Evolutionary conservation across 1,140 invertebrate species (phyloP), one percentile per base, ranked within the genome.

Genomic region (Tachypleus tridentatus): DNA sequence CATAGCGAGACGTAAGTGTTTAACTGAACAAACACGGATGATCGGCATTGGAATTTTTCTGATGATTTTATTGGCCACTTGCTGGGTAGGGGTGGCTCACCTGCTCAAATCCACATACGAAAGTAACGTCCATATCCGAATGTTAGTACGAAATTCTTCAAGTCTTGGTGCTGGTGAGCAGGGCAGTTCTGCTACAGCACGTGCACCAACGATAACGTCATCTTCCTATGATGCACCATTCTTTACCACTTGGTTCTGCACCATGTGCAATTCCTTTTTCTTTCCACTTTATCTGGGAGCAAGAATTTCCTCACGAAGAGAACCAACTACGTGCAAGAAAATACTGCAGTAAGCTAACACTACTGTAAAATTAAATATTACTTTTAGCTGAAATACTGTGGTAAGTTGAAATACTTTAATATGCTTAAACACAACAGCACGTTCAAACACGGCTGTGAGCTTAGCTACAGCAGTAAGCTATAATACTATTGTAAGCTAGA

Each of bases 241-340:
- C 77, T 91, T 95, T 75, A 92, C 91, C 8, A 91, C 91, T n/a
- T 97, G 92, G 91, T 93, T 94, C 75, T 89, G 87, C 75, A 94
- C 91, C 11, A 89, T 91, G 73, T 95, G 89, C 85, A 87, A 90
- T 6, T 83, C 92, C 67, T 77, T 95, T 6, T 94, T 94, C 76
- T 93, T 93, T 75, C 93, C 92, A 8, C 79, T 94, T 57, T 95
- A 93, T 76, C 81, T 92, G 59, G 76, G 91, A 60, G 86, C 84
- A 68, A 83, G 84, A 74, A 76, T 86, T 29, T 73, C 57, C 61
- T 73, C 66, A 61, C 67, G 51, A 60, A 70, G 60, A 62, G 66
- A 29, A 29, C 29, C 29, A 29, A 29, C 29, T 29, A 29, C 29
- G 29, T 29, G 58, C 29, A 52, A 61, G 48, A 52, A 50, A 52